Evolutionary conservation across 2,113 vertebrate genomes (phyloP), one percentile per base, ranked within the genome.

Genomic region (Hippocampus zosterae): DNA sequence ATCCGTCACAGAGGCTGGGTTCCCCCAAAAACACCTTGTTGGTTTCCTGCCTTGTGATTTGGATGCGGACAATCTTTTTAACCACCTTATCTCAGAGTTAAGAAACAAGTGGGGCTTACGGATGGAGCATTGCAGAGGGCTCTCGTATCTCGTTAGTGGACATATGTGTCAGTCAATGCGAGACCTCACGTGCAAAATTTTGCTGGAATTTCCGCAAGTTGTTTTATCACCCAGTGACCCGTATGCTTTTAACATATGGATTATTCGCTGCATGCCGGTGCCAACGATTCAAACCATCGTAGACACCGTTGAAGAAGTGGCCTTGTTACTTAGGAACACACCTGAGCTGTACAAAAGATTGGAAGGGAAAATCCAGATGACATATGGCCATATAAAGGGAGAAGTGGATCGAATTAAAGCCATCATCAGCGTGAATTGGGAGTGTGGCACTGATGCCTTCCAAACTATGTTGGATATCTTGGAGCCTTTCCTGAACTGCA

Each of bases 81-180:
- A 94, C 64, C 93, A 94, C 80, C 95, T 99, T 44, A 88, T 96
- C 0, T 82, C 93, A 0, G 94, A 93, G 18, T 89, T 98, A 56
- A 93, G 95, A n/a, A 95, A 95, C 70, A 98, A 95, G 63, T 98
- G 96, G 96, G 94, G 95, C 0, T 84, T 99, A 25, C 93, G 96
- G 76, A 96, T 99, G 96, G 95, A 98, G 70, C 95, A 96, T 80
- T 99, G 96, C 69, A 91, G 92, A 25, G 92, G 92, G 27, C 88
- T 93, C 65, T 88, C 90, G 0, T 93, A 93, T 57, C 72, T 93
- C 37, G 88, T 90, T 1, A 90, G 88, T 18, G 92, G 92, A 19
- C 73, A 57, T 41, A 82, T 92, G 76, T 93, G 91, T 78, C 91
- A 92, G 80, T 92, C 92, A 67, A 90, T 93, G 84, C 87, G 92